Percentiles rank a stretch among this genome's conserved stretches.
phyloP scores from a whole-genome alignment of 1,140 invertebrate genomes.

The Euura saliciscinereae region DNA sequence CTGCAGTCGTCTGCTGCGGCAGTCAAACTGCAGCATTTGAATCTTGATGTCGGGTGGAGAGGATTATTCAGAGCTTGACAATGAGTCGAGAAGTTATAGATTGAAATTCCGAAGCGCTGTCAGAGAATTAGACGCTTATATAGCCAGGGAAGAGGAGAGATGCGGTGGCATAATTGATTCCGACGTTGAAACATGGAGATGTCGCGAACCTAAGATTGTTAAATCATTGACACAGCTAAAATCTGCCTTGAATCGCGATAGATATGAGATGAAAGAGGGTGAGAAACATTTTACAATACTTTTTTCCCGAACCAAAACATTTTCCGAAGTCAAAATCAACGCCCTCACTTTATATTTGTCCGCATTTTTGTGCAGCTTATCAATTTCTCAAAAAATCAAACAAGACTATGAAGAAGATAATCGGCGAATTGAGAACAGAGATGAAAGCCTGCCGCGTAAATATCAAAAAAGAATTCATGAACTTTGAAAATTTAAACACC shows the following conservation, averaged over 20 bases:
- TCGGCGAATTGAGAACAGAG: constrained; percentile 21
- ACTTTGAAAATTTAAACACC: constrained; percentile 23
- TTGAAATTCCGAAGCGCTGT: not conserved
- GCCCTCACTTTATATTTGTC: not conserved
- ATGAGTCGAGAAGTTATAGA: not conserved
- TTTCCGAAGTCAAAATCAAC: not conserved
- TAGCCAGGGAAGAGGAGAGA: not conserved
- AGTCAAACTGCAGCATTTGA: not conserved
- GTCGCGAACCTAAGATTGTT: not conserved
- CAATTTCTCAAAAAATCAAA: constrained; percentile 22
- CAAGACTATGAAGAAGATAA: constrained; percentile 21
- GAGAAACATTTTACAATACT: not conserved
- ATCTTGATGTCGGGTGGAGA: not conserved
- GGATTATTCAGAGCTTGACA: not conserved
- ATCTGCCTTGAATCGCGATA: not conserved
- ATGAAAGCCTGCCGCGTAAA: constrained; percentile 16
- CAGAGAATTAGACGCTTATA: not conserved
- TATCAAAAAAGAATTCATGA: constrained; percentile 21
- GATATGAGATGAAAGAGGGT: not conserved
- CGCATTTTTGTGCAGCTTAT: constrained; percentile 17
- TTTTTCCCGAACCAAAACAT: too few relatives aligned
- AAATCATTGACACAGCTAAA: not conserved
- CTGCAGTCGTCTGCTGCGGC: not conserved
- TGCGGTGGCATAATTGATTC: not conserved
- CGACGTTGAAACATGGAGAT: not conserved